Base-by-base conservation (phyloP, 2,888 invertebrate genomes). In the Dorcus parallelipipedus region DNA sequence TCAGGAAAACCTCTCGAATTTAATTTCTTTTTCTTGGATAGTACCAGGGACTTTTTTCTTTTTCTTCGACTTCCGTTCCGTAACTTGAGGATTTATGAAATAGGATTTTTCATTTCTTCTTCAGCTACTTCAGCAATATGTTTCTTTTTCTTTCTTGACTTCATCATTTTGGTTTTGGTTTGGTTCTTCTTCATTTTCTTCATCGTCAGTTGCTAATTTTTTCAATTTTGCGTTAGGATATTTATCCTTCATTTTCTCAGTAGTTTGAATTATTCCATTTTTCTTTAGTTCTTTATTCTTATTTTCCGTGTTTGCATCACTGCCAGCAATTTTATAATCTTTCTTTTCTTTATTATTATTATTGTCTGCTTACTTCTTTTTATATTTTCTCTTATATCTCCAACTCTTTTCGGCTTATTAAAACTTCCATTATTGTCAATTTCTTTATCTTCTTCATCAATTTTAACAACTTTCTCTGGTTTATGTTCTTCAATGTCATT, bases 201-300 rank as follows among this genome's bases (percentile, higher is more conserved):
- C 17, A 47, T 26, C n/a, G 6, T 6, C n/a, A 23, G 6, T 42
- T 47, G 58, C 43, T 58, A 56, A 55, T 57, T 61, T 63, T 70
- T 70, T 69, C 70, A 69, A 68, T 63, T 57, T 63, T 64, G 2
- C 3, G 20, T 20, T 20, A 3, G 3, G 20, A 20, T 20, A 20
- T 20, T 20, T 20, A 20, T 20, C 20, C 1, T 20, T 20, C 20
- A 33, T 7, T 33, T 33, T 33, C 6, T 33, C 26, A 33, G 26
- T 5, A 7, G 26, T 7, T 6, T 33, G 3, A 33, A 33, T 33
- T 6, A 5, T 7, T 7, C 26, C 26, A 33, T 5, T 33, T 51
- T 61, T 60, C 57, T 59, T 48, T 33, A 33, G 20, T 51, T 66
- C 59, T 45, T 63, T 64, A 50, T 61, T 60, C 57, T 59, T 47